phyloP scores from a whole-genome alignment of 1,140 invertebrate species.

The Pararge aegeria region DNA sequence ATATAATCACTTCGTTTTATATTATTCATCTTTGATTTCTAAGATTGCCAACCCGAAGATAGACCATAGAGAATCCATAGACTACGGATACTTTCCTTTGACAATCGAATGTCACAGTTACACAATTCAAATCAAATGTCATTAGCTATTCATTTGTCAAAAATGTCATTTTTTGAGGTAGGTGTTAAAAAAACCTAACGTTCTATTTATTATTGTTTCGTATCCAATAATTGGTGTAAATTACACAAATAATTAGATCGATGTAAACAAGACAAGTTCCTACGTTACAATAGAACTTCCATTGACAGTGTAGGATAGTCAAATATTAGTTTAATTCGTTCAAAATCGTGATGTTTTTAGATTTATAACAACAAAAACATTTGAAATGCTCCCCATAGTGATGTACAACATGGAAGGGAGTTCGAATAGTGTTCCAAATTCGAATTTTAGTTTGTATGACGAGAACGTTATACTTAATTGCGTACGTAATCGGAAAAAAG shows the following conservation, averaged over 20 bases:
- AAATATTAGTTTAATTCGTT: conserved; percentile 37
- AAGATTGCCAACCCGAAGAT: too few species aligned
- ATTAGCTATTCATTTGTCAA: conserved; percentile 6
- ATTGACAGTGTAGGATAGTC: conserved; percentile 34
- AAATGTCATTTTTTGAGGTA: conserved; percentile 14
- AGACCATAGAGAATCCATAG: too few species aligned
- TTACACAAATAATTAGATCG: conserved; percentile 24
- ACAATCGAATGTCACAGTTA: background rate
- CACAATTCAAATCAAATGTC: background rate
- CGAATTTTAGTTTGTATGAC: conserved; percentile 53
- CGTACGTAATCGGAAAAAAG: conserved; percentile 72
- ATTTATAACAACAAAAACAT: conserved; percentile 55
- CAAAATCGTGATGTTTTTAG: conserved; percentile 60
- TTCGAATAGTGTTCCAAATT: conserved; percentile 46
- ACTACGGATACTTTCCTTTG: too few species aligned
- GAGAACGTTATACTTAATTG: conserved; percentile 67
- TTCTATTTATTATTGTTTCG: conserved; percentile 43
- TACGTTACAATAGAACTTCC: conserved; percentile 42
- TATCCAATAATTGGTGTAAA: conserved; percentile 27
- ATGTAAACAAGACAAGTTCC: conserved; percentile 56
- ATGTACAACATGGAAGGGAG: conserved; percentile 69
- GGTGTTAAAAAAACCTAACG: conserved; percentile 29
- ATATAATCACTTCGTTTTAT: too few species aligned
- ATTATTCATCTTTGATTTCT: too few species aligned
- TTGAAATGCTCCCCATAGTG: conserved; percentile 67